Base-by-base conservation (phyloP, 2,113 vertebrate genomes). In the Poeciliopsis prolifica region DNA sequence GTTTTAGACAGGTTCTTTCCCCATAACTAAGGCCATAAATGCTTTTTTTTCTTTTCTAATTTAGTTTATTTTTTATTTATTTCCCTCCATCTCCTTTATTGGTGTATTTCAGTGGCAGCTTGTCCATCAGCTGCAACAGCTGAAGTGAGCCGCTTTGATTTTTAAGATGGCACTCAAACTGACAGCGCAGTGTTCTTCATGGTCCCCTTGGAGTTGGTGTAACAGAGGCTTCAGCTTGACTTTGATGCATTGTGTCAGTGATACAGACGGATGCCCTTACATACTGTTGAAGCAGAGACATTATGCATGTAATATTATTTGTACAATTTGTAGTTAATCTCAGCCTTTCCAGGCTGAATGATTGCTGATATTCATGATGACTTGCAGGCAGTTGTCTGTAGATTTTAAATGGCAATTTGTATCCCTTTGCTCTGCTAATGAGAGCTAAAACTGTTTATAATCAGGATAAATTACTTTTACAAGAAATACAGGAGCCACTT, bases 121-220 rank as follows among this genome's bases (percentile, higher is more conserved):
- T 80, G 66, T 86, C 85, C 48, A 75, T 81, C 87, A 75, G 4
- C 61, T 54, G 68, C 74, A 79, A 68, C 63, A 74, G 70, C 26
- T 77, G 12, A 35, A 72, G 58, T 15, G 19, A 7, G 2, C n/a
- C 10, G 35, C 54, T 83, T 76, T 77, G 70, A 84, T 79, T 81
- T 78, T 85, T n/a, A 71, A 83, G 70, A 67, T 74, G 78, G 35
- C 69, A 78, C 24, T 78, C 48, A 62, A 54, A 30, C 68, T 78
- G 71, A 81, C 87, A 77, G 3, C 0, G 1, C 30, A 60, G 77
- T 68, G 28, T 40, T 78, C 66, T 65, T 70, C 65, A 51, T 2
- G n/a, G 65, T 80, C 81, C 76, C 78, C 68, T 72, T 29, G 51
- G 73, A 80, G 67, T 84, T 81, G 22, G 51, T 72, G 61, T 67